Evolutionary conservation across 2,113 vertebrate species (phyloP), one percentile per base, ranked within the genome.

Genomic region (Corythornis madagascariensis): DNA sequence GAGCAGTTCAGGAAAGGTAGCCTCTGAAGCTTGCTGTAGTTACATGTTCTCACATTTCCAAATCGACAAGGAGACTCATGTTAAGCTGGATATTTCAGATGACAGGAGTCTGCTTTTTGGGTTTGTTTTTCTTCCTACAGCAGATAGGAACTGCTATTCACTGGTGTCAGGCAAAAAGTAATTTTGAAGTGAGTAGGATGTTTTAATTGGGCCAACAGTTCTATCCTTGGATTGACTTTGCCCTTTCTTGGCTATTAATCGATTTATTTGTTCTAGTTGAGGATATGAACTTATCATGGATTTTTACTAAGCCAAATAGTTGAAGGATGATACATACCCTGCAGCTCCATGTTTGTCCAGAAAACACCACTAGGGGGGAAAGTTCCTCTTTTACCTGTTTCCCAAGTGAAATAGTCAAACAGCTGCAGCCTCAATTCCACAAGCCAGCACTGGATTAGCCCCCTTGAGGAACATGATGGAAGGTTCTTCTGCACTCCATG

Each of bases 221-320:
- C 92, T 64, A 90, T 60, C 28, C 72, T 76, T 50, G 15, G 55
- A 90, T 66, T 47, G 75, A 90, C 56, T 90, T 90, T 26, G 9
- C 14, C 50, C 40, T 89, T 79, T 92, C 80, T 78, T 82, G 42
- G 69, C 20, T 60, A 75, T 76, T 63, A 50, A 91, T 85, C 83
- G 90, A 83, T 86, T 83, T 67, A 88, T 83, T 90, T 78, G 35
- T 78, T 86, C 45, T 55, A 69, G 52, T 11, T 83, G 73, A 93
- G 60, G 52, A 86, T 94, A 88, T 71, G 69, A 92, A 75, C 35
- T 78, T 90, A 57, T 11, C 31, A 84, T 73, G 53, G 92, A 94
- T 94, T 92, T 93, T 59, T 87, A 50, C 64, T 73, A 84, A 57
- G 74, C 25, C 63, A 89, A 79, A 69, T 13, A 82, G 42, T 2